Evolutionary conservation across 2,888 invertebrate species (phyloP).

Genomic region (Aspidiotus rigidus): DNA sequence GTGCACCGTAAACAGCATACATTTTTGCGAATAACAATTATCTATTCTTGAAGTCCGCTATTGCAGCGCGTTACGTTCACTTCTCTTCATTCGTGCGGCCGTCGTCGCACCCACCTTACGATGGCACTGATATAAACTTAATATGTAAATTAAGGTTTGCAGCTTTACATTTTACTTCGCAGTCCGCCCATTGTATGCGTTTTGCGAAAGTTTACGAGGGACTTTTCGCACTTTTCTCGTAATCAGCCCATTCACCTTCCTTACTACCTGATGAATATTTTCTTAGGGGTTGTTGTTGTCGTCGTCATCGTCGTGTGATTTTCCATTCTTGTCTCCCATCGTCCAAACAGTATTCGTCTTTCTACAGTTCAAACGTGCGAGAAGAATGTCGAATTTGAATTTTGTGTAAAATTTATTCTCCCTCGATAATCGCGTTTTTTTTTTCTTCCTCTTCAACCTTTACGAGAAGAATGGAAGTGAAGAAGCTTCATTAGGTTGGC

Average conservation of each 20-base stretch:
- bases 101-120: background rate
- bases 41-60: background rate
- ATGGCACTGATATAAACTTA: background rate
- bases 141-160: background rate
- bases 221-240: constrained; percentile 1
- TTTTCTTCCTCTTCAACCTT: background rate
- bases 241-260: background rate
- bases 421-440: background rate
- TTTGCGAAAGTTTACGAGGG: background rate
- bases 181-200: constrained; percentile 1
- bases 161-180: constrained; percentile 2
- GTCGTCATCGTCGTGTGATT: background rate
- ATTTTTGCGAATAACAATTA: background rate
- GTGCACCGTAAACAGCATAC: background rate
- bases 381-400: background rate
- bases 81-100: background rate
- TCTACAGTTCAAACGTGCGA: background rate
- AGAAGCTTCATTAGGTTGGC: too few relatives aligned
- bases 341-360: background rate
- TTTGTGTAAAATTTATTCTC: background rate
- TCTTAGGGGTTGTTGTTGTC: background rate
- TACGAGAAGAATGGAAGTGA: background rate
- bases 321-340: background rate
- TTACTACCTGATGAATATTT: constrained; percentile 4
- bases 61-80: too few relatives aligned